Percentiles rank a stretch among this genome's conserved stretches.
These are phyloP conservation scores for Caenorhabditis zanzibari DNA, from an alignment of 2,888 invertebrate genomes.

Conservation along the genomic window DNA sequence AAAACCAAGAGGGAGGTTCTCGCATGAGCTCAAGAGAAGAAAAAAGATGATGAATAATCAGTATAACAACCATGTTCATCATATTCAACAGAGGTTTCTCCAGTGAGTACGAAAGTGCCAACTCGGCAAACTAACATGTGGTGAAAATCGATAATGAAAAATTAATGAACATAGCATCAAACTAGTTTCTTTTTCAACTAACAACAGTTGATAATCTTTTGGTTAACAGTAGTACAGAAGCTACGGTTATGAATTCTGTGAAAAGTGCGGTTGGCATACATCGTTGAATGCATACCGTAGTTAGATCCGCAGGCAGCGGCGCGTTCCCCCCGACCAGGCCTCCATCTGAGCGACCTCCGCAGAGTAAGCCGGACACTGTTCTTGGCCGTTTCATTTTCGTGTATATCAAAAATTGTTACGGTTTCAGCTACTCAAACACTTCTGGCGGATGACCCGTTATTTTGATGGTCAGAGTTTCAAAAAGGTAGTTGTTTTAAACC, in stretches of 20 bases:
- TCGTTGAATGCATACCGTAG: conserved; percentile 64
- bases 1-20: conserved; percentile 29
- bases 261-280: conserved; percentile 64
- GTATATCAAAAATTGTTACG: not conserved
- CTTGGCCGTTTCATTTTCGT: conserved; percentile 15
- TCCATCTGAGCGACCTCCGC: conserved; percentile 33
- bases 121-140: conserved; percentile 10
- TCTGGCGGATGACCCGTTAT: conserved; percentile 50
- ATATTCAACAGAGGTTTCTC: conserved; percentile 41
- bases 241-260: conserved; percentile 19
- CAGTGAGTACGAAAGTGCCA: conserved; percentile 49
- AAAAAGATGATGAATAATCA: conserved; percentile 21
- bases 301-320: conserved; percentile 66
- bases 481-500: conserved; percentile 48
- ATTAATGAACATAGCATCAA: not conserved
- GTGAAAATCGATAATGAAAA: conserved; percentile 34
- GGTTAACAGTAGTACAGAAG: conserved; percentile 14
- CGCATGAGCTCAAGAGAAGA: conserved; percentile 23
- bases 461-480: conserved; percentile 56
- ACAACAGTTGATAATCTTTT: not conserved
- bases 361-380: conserved; percentile 35
- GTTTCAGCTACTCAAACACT: conserved; percentile 28
- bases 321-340: conserved; percentile 53
- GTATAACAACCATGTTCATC: conserved; percentile 11
- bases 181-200: not conserved